Evolutionary conservation across 2,888 invertebrate genomes (phyloP).

Genomic region (Colletes collaris): DNA sequence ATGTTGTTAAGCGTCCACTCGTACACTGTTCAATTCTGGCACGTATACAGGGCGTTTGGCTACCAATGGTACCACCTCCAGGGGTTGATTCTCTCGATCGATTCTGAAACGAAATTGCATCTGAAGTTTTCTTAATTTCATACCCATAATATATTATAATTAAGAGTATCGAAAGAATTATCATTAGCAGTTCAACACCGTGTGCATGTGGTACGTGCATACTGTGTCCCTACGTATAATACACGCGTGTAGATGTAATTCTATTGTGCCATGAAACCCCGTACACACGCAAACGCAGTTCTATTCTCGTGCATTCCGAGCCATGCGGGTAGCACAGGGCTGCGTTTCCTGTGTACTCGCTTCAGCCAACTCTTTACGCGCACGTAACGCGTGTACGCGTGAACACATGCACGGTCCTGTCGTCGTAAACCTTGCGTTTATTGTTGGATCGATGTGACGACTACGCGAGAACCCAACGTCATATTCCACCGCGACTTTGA

Average conservation of each 20-base stretch:
- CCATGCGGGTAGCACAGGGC: conserved; percentile 54
- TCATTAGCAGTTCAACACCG: too few species aligned
- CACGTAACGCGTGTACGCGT: conserved; percentile 28
- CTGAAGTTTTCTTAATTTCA: too few species aligned
- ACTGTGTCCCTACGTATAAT: neutral
- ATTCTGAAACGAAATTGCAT: too few species aligned
- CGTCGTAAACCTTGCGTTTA: conserved; percentile 58
- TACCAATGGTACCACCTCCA: too few species aligned
- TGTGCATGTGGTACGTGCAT: neutral
- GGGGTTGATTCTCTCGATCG: too few species aligned
- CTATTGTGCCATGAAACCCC: conserved; percentile 30
- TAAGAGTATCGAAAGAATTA: too few species aligned
- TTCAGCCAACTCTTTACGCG: conserved; percentile 33
- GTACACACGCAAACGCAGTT: conserved; percentile 40
- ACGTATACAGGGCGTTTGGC: too few species aligned
- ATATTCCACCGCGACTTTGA: conserved; percentile 42
- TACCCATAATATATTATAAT: too few species aligned
- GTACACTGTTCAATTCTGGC: neutral
- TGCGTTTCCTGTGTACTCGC: conserved; percentile 60
- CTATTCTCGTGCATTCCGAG: conserved; percentile 66
- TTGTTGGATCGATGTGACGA: conserved; percentile 53
- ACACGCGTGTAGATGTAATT: conserved; percentile 14
- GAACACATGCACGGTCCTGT: conserved; percentile 34
- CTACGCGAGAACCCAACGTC: conserved; percentile 57
- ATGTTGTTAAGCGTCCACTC: conserved; percentile 49